Percentiles rank a stretch among this genome's conserved stretches.
Conservation (phyloP, 2,113 vertebrate genomes). For the Otolemur garnettii region DNA sequence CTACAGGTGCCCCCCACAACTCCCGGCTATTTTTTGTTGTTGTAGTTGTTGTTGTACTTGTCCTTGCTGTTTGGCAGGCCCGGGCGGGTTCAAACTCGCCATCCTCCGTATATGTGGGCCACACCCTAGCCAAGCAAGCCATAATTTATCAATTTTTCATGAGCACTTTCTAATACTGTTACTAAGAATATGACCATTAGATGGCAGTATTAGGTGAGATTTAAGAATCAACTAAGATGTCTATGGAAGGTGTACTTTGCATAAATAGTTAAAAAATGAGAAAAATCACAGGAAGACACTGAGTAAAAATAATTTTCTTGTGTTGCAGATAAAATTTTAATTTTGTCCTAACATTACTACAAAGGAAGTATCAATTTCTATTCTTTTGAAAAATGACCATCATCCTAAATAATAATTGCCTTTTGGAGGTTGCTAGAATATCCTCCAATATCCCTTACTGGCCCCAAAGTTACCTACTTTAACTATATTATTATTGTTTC, state of each 20-base stretch:
- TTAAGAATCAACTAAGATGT: slow-evolving; percentile 13
- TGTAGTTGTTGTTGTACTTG: no score
- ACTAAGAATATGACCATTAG: slow-evolving; percentile 49
- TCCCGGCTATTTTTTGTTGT: no score
- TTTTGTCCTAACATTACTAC: not conserved
- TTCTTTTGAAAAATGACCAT: not conserved
- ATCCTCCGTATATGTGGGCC: no score
- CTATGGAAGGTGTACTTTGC: not conserved
- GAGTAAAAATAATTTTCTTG: slow-evolving; percentile 35
- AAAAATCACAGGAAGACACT: not conserved
- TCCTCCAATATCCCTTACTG: not conserved
- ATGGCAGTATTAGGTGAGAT: slow-evolving; percentile 68
- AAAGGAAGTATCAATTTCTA: not conserved
- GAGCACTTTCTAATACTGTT: not conserved
- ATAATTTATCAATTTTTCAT: not conserved
- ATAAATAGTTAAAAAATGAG: not conserved
- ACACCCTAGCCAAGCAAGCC: no score
- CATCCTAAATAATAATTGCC: not conserved
- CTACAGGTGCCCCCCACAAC: no score
- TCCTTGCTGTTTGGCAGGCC: no score
- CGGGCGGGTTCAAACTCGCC: no score
- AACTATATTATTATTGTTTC: not conserved
- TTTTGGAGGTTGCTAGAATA: not conserved
- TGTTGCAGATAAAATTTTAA: not conserved
- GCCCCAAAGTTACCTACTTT: not conserved